phyloP scores from a whole-genome alignment of 2,888 invertebrate species.

The Mesoligia furuncula region DNA sequence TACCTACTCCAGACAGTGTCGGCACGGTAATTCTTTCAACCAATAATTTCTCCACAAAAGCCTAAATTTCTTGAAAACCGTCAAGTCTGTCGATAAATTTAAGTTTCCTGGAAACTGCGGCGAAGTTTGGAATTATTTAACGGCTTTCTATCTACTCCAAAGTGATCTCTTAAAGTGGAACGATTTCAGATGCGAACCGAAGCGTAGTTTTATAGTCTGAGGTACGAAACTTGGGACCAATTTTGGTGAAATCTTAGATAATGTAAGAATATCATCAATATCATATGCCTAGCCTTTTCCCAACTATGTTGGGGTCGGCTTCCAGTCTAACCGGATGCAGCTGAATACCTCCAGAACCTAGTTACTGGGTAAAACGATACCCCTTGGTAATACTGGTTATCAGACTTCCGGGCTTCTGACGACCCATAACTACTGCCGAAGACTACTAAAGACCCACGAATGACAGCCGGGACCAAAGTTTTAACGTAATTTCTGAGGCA shows the following conservation, averaged over 20 bases:
- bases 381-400: too few relatives aligned
- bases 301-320: too few relatives aligned
- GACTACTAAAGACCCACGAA: too few relatives aligned
- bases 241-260: neutral
- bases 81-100: conserved; percentile 3
- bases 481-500: too few relatives aligned
- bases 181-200: conserved; percentile 11
- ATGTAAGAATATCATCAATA: neutral
- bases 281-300: too few relatives aligned
- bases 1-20: neutral
- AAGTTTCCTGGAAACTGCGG: conserved; percentile 23
- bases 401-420: too few relatives aligned
- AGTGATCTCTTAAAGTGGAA: conserved; percentile 25
- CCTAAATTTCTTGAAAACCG: neutral
- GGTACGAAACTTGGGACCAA: neutral
- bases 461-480: too few relatives aligned
- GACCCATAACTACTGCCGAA: too few relatives aligned
- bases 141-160: conserved; percentile 6
- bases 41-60: neutral
- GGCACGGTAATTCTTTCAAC: neutral
- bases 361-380: too few relatives aligned
- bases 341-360: too few relatives aligned
- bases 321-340: too few relatives aligned
- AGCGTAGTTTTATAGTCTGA: neutral
- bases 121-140: conserved; percentile 39